Evolutionary conservation across 2,888 invertebrate species (phyloP), one percentile per base, ranked within the genome.

Genomic region (Galerucella calmariensis): DNA sequence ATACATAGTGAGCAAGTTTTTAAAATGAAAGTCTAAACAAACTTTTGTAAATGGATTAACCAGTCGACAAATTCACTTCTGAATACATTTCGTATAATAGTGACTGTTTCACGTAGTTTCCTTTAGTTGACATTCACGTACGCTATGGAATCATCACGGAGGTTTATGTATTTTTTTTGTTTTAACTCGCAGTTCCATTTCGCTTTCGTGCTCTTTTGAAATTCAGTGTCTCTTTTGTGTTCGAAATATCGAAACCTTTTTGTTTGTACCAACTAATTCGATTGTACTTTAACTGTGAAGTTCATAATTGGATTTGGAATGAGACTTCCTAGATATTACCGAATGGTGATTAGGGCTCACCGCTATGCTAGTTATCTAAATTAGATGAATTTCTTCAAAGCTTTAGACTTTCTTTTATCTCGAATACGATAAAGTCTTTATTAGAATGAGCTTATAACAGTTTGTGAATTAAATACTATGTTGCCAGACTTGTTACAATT

Each of bases 301-400:
- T 65, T 65, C 20, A 65, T 65, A 46, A 46, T 65, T 65, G 46
- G 46, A 65, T 65, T 65, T 65, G 46, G 11, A 65, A 65, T 46
- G 63, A 65, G 20, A 65, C 63, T 63, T 63, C 46, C 46, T 41
- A 46, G 63, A 44, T 46, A 65, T 65, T 46, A 46, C 20, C 20
- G 20, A 65, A 65, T 65, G 44, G 20, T 48, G 20, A 65, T 65
- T 24, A 44, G 20, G 20, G n/a, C 16, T 16, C 6, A 65, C 44
- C 63, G 20, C 20, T 0, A 56, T 3, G 16, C 56, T 56, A 56
- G 56, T 16, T 10, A 56, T 20, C 20, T 56, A 10, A 56, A 56
- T 56, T 56, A 16, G 20, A 20, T 56, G 10, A 16, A 56, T 20
- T 16, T 16, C 56, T 56, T 16, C 16, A 56, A 56, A 56, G 56